Conservation (phyloP, 23 tunicate species). For the Aplidium turbinatum region DNA sequence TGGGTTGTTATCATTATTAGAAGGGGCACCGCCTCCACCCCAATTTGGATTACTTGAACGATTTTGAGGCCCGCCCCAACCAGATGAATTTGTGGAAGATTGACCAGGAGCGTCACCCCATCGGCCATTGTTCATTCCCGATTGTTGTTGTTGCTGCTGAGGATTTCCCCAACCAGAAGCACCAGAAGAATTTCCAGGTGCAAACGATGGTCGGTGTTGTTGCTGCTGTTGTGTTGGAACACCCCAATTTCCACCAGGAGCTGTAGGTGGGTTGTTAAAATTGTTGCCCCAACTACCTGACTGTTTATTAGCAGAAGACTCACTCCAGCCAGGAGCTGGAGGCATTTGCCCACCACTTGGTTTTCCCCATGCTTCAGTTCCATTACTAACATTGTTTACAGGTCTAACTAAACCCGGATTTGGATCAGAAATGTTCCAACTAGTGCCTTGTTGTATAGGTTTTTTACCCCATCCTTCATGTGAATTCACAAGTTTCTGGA, state of each 20-base stretch:
- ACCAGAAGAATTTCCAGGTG: conserved; percentile 33
- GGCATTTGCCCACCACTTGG: conserved; percentile 30
- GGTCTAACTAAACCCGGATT: conserved; percentile 16
- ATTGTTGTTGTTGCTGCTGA: conserved; percentile 13
- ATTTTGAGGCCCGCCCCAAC: conserved; percentile 59
- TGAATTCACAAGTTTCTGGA: conserved; percentile 80
- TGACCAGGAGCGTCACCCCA: conserved; percentile 66
- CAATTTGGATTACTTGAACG: conserved; percentile 17
- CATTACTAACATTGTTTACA: conserved; percentile 50
- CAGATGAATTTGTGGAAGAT: conserved; percentile 15
- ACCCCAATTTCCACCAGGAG: conserved; percentile 21
- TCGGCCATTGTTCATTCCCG: conserved; percentile 38
- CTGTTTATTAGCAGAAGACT: conserved; percentile 26
- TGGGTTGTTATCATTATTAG: conserved; percentile 18
- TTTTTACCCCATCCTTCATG: conserved; percentile 97
- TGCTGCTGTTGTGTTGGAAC: conserved; percentile 26
- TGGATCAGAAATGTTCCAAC: conserved; percentile 66
- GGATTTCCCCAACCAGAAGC: conserved; percentile 60
- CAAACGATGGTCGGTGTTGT: conserved; percentile 36
- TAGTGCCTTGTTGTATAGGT: conserved; percentile 88
- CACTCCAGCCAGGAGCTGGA: conserved; percentile 29
- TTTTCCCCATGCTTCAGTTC: conserved; percentile 96
- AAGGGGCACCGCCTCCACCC: conserved; percentile 46
- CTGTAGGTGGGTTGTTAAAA: conserved; percentile 7
- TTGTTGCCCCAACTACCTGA: conserved; percentile 26